Percentiles rank a stretch among this genome's conserved stretches.
phyloP scores from a whole-genome alignment of 53 echinoderm and acorn worm species.

The Astropecten irregularis region DNA sequence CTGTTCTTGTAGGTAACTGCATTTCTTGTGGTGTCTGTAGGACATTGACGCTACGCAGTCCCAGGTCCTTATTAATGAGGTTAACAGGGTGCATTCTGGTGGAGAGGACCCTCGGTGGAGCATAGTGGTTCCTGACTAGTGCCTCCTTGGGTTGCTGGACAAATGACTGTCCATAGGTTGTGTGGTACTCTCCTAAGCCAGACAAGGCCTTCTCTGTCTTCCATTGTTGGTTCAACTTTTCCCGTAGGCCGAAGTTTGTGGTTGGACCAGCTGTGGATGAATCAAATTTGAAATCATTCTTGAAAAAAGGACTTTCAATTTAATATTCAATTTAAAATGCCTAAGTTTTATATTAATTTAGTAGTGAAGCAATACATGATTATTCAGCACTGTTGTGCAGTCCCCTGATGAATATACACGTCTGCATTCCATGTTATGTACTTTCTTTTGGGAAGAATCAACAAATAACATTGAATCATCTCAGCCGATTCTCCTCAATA shows the following conservation, averaged over 20 bases:
- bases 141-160: conserved; percentile 53
- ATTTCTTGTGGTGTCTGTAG: conserved; percentile 84
- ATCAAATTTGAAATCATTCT: too few relatives aligned
- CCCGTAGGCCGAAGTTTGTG: conserved; percentile 84
- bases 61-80: conserved; percentile 86
- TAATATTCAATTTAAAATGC: too few relatives aligned
- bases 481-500: too few relatives aligned
- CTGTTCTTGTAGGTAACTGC: conserved; percentile 51
- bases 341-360: too few relatives aligned
- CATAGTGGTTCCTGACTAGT: conserved; percentile 76
- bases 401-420: too few relatives aligned
- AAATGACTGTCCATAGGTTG: conserved; percentile 83
- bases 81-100: conserved; percentile 82
- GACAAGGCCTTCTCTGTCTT: conserved; percentile 54
- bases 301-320: too few relatives aligned
- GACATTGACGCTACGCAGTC: conserved; percentile 69
- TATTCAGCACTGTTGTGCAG: too few relatives aligned
- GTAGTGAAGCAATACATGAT: too few relatives aligned
- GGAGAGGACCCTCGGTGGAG: conserved; percentile 81
- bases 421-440: too few relatives aligned
- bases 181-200: conserved; percentile 74
- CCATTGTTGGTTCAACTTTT: conserved; percentile 70
- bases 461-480: too few relatives aligned
- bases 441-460: too few relatives aligned
- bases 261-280: conserved; percentile 58